These are phyloP conservation scores for Drosophila sucinea DNA, from an alignment of 1,140 invertebrate species.

Conservation along the genomic window DNA sequence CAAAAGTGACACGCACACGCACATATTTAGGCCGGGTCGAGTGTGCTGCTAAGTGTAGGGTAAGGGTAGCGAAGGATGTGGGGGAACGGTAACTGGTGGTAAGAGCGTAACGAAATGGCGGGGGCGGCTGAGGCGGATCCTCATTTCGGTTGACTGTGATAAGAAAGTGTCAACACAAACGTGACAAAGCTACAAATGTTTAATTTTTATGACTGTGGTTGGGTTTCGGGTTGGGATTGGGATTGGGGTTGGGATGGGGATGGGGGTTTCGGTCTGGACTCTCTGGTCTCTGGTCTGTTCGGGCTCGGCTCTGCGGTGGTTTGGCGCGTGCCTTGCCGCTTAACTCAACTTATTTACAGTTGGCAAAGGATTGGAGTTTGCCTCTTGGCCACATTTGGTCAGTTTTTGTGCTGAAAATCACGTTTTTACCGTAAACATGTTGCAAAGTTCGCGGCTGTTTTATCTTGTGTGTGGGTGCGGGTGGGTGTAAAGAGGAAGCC, in stretches of 20 bases:
- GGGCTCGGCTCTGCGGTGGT: conserved; percentile 8
- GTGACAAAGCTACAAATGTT: conserved; percentile 82
- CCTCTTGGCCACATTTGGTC: conserved; percentile 72
- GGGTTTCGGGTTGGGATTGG: conserved; percentile 18
- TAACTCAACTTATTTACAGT: conserved; percentile 79
- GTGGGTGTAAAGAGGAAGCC: conserved; percentile 52
- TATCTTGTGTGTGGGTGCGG: conserved; percentile 51
- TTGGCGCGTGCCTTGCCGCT: conserved; percentile 52
- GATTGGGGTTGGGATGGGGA: not conserved
- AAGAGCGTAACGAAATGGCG: not conserved
- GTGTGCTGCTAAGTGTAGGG: conserved; percentile 21
- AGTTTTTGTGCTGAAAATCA: conserved; percentile 77
- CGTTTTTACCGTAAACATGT: conserved; percentile 82
- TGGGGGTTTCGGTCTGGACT: no score
- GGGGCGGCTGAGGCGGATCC: not conserved
- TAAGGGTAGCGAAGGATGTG: not conserved
- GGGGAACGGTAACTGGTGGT: not conserved
- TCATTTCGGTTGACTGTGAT: conserved; percentile 65
- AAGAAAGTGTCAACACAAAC: conserved; percentile 81
- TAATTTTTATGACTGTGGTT: conserved; percentile 74
- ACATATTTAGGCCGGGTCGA: conserved; percentile 71
- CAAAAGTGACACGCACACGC: conserved; percentile 76
- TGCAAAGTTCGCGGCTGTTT: conserved; percentile 76
- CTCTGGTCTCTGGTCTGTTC: not conserved
- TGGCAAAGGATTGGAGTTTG: conserved; percentile 57